Base-by-base conservation (phyloP, 2,797 vertebrate species). In the Arnoldichthys spilopterus region DNA sequence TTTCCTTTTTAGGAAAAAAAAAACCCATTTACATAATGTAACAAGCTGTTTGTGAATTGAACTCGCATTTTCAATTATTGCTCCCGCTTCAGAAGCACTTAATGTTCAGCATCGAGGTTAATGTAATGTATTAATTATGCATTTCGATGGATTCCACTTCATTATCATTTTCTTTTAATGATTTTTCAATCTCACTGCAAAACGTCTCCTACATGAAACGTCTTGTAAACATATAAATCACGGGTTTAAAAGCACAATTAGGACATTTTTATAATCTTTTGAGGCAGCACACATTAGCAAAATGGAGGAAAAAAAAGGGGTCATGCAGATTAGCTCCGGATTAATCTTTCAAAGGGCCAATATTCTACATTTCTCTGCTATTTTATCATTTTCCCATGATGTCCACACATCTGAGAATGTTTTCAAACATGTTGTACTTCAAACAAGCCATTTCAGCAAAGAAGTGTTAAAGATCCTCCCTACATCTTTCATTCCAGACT, bases 81-180 rank as follows among this genome's bases (percentile, higher is more conserved):
- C 47, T 8, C 43, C 12, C 28, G 28, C 47, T 8, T 30, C 15
- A 53, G 68, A 26, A 70, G 68, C 26, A 32, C 47, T 70, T 51
- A 70, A 47, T 70, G 68, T 53, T 32, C 68, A 16, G 28, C n/a
- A n/a, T 53, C 68, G 8, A 54, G 68, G 47, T 70, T 70, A 70
- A 70, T 53, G 49, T 34, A 51, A 34, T 53, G 49, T 20, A 70
- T 70, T 45, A 70, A 53, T 70, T 70, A 53, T 70, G 68, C 28
- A 53, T 53, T 51, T 53, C 9, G 20, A 70, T 53, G 28, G 18
- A 18, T 53, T 22, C 8, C 20, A 1, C 9, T 53, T 28, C 68
- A 70, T 70, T 53, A 54, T 53, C 47, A 34, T 30, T 20, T 51
- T 0, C 11, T 53, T 70, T 70, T 34, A 34, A 64, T 22, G 62